Evolutionary conservation across 2,888 invertebrate species (phyloP).

Genomic region (Drosophila acutilabella): DNA sequence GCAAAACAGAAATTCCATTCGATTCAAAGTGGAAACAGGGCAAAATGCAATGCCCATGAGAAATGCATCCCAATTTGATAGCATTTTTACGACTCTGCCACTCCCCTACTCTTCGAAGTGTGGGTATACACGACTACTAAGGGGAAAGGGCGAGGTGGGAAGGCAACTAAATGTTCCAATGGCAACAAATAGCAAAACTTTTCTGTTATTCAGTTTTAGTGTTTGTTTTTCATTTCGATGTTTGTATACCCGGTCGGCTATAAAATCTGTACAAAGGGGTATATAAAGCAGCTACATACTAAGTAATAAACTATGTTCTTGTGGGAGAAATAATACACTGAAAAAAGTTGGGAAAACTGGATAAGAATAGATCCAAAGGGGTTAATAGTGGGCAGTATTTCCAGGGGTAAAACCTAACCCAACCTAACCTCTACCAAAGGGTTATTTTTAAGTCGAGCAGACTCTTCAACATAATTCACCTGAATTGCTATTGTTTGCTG

Average conservation of each 20-base stretch:
- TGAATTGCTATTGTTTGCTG: neutral
- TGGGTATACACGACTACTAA: neutral
- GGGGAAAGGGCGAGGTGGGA: neutral
- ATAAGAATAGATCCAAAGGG: too few relatives aligned
- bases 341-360: too few relatives aligned
- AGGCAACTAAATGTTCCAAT: neutral
- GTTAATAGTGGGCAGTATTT: too few relatives aligned
- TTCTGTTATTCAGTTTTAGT: conserved; percentile 17
- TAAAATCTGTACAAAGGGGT: neutral
- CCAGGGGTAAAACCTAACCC: too few relatives aligned
- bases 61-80: conserved; percentile 52
- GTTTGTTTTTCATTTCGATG: conserved; percentile 14
- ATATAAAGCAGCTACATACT: neutral
- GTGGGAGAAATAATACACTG: neutral
- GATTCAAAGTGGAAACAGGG: conserved; percentile 6
- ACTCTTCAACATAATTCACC: neutral
- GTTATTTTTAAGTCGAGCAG: neutral
- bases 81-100: conserved; percentile 49
- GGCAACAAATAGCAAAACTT: conserved; percentile 11
- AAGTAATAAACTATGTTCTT: neutral
- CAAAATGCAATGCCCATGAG: conserved; percentile 45
- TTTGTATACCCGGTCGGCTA: conserved; percentile 13
- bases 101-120: neutral
- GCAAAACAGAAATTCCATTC: conserved; percentile 13
- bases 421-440: too few relatives aligned